phyloP scores from a whole-genome alignment of 2,113 vertebrate species.

The Corythornis vintsioides region DNA sequence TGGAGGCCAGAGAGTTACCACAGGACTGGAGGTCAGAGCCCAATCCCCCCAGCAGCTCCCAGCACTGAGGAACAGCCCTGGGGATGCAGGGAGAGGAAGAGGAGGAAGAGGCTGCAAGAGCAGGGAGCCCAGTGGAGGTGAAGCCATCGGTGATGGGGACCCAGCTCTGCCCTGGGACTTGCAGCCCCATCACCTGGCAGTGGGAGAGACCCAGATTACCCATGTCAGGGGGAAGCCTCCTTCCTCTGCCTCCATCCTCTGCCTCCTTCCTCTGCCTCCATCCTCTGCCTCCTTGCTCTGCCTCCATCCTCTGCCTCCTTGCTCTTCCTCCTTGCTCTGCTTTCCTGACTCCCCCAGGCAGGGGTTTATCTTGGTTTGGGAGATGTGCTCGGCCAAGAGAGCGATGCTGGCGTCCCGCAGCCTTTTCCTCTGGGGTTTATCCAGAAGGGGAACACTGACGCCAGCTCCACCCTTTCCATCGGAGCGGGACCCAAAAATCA shows the following conservation, averaged over 20 bases:
- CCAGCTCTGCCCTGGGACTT: neutral
- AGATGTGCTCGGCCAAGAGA: neutral
- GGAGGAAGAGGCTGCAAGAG: accelerated
- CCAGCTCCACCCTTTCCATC: slow-evolving; percentile 27
- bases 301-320: neutral
- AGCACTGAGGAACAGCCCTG: neutral
- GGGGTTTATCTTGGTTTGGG: neutral
- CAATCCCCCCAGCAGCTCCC: neutral
- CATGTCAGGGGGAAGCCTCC: neutral
- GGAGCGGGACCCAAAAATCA: slow-evolving; percentile 10
- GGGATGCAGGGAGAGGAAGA: neutral
- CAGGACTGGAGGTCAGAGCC: neutral
- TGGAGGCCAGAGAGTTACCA: neutral
- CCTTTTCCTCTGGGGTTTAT: neutral
- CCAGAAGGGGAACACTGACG: neutral
- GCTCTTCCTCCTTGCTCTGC: neutral
- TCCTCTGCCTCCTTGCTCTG: neutral
- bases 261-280: neutral
- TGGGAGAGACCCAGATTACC: neutral
- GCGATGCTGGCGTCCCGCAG: neutral
- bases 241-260: neutral
- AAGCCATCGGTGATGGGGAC: neutral
- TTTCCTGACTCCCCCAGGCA: neutral
- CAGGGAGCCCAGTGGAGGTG: accelerated
- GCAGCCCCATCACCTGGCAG: accelerated